Evolutionary conservation across 2,113 vertebrate genomes (phyloP), one percentile per base, ranked within the genome.

Genomic region (Mustela nigripes): DNA sequence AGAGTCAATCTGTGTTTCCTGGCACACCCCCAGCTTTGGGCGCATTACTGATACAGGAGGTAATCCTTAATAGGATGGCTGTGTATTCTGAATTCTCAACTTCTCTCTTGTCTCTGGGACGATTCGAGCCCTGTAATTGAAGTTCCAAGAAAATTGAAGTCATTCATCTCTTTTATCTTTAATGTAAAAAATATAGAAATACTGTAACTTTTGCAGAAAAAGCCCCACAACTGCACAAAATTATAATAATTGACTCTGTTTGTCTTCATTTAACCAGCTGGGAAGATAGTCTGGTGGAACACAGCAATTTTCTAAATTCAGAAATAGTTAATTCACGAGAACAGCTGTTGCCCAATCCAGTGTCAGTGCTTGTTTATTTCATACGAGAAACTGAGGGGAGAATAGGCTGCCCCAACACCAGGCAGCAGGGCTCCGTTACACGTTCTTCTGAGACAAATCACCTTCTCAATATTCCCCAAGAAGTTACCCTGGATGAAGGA

Each of bases 171-270:
- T 94, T 97, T 96, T 95, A 89, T 97, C 96, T 94, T 95, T 98
- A 98, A 98, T 97, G 98, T 96, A 98, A 95, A 97, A 98, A 97
- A 95, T 94, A 98, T 71, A 97, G 97, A 95, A 98, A 96, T 97
- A 96, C 93, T 93, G 73, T 97, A 98, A 98, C 95, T 96, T 97
- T 92, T 94, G 50, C n/a, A 84, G 96, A 86, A 93, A 89, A 86
- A 45, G n/a, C 69, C 94, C 89, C 56, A 84, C 89, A 96, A 95
- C 86, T 45, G 89, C 91, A 53, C 95, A 76, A 86, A 97, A 98
- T 98, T 97, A 98, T 95, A 98, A 97, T 98, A 96, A 98, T 98
- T 95, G 95, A 92, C 93, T 95, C 96, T 97, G 98, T 97, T 98
- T 97, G 88, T 97, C 97, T 98, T 97, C 97, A 84, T 97, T 89